Evolutionary conservation across 2,113 vertebrate genomes (phyloP), one percentile per base, ranked within the genome.

Genomic region (Struthio camelus): DNA sequence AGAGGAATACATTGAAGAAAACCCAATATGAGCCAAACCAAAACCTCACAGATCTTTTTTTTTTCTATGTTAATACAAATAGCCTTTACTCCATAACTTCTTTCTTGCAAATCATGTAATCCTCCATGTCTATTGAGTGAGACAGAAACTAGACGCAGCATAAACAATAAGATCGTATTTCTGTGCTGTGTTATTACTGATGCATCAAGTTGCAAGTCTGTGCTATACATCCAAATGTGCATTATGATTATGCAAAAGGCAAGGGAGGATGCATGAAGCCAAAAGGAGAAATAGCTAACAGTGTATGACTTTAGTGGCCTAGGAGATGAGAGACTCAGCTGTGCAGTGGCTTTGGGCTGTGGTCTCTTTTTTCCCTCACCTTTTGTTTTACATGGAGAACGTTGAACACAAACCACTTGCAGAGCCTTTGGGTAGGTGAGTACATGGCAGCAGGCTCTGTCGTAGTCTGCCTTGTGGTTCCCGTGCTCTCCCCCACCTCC

Each of bases 61-160:
- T 84, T 82, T 79, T n/a, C 89, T 66, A 48, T 96, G 78, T 82
- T 87, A 61, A 61, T 85, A 79, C 51, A 72, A 95, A 58, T 28
- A 75, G 19, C 5, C 32, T 32, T 59, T 87, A 44, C 5, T n/a
- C 42, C 6, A 2, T 6, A 80, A 56, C 11, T 16, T 62, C 8
- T 50, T 65, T 66, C 56, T 85, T 65, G 48, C 25, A 36, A 61
- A n/a, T 70, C 30, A 4, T 77, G 18, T 23, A 58, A 65, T 61
- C 11, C 34, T 59, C 65, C 65, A 14, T 50, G 58, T 10, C 0
- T n/a, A 19, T 38, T 72, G n/a, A 84, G 28, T 46, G 70, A 94
- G 56, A 24, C 25, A 76, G 78, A 71, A 56, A 19, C 0, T 2
- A 93, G 76, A 30, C 48, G 27, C 34, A 46, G 27, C 0, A 1